phyloP scores from a whole-genome alignment of 2,113 vertebrate species.

The Apeltes quadracus region DNA sequence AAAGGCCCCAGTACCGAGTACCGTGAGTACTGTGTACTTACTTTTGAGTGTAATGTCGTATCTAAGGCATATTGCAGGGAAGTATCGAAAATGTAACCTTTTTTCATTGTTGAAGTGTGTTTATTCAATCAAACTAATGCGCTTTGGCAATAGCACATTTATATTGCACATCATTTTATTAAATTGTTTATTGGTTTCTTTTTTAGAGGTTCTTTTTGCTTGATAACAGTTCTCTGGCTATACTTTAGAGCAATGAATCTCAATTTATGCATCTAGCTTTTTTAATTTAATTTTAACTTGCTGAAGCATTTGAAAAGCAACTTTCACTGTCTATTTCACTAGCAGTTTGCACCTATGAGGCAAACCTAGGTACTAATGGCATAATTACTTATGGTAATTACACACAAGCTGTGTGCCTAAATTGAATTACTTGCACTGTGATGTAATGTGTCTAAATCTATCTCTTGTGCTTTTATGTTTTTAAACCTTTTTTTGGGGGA shows the following conservation, averaged over 20 bases:
- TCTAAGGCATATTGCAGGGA: neutral
- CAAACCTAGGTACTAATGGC: slow-evolving; percentile 18
- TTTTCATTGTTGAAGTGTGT: neutral
- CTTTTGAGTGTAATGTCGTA: neutral
- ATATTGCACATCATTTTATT: neutral
- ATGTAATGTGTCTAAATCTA: slow-evolving; percentile 12
- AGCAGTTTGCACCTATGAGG: slow-evolving; percentile 9
- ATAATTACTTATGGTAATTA: slow-evolving; percentile 43
- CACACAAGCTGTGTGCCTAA: slow-evolving; percentile 1
- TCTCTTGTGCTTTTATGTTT: neutral
- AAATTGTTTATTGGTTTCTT: neutral
- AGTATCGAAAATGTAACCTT: neutral
- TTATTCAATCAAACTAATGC: neutral
- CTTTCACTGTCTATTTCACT: slow-evolving; percentile 1
- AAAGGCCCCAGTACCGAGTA: neutral
- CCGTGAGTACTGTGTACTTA: neutral
- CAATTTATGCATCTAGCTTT: neutral
- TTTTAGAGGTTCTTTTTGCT: neutral
- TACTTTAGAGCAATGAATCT: neutral
- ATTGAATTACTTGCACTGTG: slow-evolving; percentile 20
- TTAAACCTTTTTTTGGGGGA: neutral
- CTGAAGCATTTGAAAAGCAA: neutral
- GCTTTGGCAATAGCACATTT: slow-evolving; percentile 1
- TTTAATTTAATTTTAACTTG: neutral
- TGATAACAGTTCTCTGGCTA: neutral